Percentiles rank a stretch among this genome's conserved stretches.
Evolutionary conservation across 2,888 invertebrate species (phyloP).

Genomic region (Protodeltote pygarga): DNA sequence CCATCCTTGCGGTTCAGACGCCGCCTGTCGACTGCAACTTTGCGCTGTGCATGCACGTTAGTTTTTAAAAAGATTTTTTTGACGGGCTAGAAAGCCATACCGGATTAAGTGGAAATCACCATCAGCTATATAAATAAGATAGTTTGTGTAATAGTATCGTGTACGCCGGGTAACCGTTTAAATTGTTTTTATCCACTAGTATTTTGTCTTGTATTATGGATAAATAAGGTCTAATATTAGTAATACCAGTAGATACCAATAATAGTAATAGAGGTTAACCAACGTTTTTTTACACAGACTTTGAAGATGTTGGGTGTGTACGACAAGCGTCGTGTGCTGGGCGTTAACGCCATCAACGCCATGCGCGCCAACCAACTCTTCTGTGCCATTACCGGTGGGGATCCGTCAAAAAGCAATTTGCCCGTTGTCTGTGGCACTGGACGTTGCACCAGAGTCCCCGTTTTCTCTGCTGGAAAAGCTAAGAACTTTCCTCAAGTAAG

Average conservation of each 20-base stretch:
- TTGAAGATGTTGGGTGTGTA: slow-evolving; percentile 61
- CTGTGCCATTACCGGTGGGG: slow-evolving; percentile 65
- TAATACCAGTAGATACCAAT: background rate
- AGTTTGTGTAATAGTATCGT: no score
- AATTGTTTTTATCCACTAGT: no score
- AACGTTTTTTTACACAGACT: slow-evolving; percentile 56
- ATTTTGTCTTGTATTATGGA: no score
- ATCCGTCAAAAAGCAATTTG: slow-evolving; percentile 57
- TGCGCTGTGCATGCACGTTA: slow-evolving; percentile 71
- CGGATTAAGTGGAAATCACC: no score
- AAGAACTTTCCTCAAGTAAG: slow-evolving; percentile 67
- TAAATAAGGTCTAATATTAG: no score
- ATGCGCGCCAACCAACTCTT: slow-evolving; percentile 82
- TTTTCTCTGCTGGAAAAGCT: slow-evolving; percentile 71
- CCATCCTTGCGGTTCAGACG: slow-evolving; percentile 75
- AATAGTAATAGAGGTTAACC: background rate
- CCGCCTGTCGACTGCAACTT: slow-evolving; percentile 81
- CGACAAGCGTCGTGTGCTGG: slow-evolving; percentile 71
- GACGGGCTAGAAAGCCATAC: background rate
- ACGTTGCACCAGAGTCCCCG: slow-evolving; percentile 75
- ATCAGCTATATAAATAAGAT: no score
- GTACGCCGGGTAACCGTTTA: no score
- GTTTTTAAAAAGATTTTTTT: slow-evolving; percentile 33
- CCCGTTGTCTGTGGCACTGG: slow-evolving; percentile 77
- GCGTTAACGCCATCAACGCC: slow-evolving; percentile 74